A percentile compares a stretch with the other conserved stretches of the same genome.
Conservation (phyloP, 2,797 vertebrate species). For the Fistularia tabacaria region DNA sequence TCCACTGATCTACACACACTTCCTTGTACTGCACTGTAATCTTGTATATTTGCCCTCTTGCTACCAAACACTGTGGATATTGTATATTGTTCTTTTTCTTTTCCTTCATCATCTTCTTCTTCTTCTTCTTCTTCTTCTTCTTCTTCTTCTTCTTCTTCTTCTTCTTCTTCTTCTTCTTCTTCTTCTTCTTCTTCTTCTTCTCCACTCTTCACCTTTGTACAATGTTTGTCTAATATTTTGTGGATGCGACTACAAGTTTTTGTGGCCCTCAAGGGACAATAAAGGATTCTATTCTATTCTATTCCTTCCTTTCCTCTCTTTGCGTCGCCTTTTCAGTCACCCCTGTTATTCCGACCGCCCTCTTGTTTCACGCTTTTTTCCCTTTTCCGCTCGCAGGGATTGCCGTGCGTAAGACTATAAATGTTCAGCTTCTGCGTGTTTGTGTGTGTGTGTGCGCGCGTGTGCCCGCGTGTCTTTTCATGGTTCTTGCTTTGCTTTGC, state of each 20-base stretch:
- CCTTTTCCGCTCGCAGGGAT: constrained; percentile 26
- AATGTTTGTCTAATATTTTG: constrained; percentile 78
- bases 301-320: constrained; percentile 66
- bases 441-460: constrained; percentile 15
- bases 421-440: constrained; percentile 18
- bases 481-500: constrained; percentile 58
- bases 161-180: constrained; percentile 41
- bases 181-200: constrained; percentile 3
- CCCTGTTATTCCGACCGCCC: constrained; percentile 44
- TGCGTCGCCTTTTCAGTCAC: constrained; percentile 48
- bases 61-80: constrained; percentile 81
- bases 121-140: too few species aligned
- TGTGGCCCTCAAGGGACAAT: constrained; percentile 77
- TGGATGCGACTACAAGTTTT: constrained; percentile 71
- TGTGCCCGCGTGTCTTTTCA: constrained; percentile 26
- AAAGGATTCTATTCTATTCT: constrained; percentile 82
- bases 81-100: constrained; percentile 78
- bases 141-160: constrained; percentile 38
- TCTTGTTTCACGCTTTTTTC: constrained; percentile 22
- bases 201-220: constrained; percentile 77
- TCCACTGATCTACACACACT: constrained; percentile 5
- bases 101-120: constrained; percentile 17
- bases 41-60: constrained; percentile 78
- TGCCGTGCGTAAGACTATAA: constrained; percentile 38
- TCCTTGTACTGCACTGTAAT: constrained; percentile 66